Base-by-base conservation (phyloP, 2,888 invertebrate genomes). In the Rhamnusium bicolor region DNA sequence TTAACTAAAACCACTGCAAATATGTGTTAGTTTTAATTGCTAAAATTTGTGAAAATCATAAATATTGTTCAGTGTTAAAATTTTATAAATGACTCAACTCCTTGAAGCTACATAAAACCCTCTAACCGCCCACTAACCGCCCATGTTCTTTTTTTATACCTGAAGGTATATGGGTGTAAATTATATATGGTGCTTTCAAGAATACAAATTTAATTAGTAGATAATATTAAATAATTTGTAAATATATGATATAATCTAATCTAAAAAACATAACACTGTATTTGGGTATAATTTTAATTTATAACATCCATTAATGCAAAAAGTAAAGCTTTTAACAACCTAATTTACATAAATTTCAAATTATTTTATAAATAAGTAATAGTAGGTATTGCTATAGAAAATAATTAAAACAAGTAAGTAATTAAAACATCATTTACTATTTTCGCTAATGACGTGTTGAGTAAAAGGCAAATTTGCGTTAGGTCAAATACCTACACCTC, bases 401-500 rank as follows among this genome's bases (percentile, higher is more conserved):
- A 21, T 21, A 14, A 54, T 27, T 54, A n/a, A 54, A 54, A 21
- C 27, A 54, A 24, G 27, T 14, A 54, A 21, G n/a, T 54, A 8
- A 19, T 2, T 12, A 5, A 27, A 32, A 46, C 10, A 8, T 14
- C 14, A 21, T 46, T 32, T 19, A 67, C 14, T 24, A 54, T 56
- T 67, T 61, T 61, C 6, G 47, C 58, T 29, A 58, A 29, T 58
- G 58, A 58, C 18, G 47, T 47, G 63, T 49, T 47, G 47, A 56
- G 46, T 56, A 68, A 68, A 40, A 58, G 49, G 29, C 54, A 40
- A 14, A 60, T 68, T 66, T 53, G 16, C 14, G 18, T 21, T n/a
- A 47, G 58, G 46, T 60, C 40, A 40, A 58, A 27, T 46, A 49
- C 47, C 49, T 63, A 49, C 10, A 2, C 46, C 18, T 54, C 53